phyloP scores from a whole-genome alignment of 2,888 invertebrate genomes.

The Drosophila mettleri region DNA sequence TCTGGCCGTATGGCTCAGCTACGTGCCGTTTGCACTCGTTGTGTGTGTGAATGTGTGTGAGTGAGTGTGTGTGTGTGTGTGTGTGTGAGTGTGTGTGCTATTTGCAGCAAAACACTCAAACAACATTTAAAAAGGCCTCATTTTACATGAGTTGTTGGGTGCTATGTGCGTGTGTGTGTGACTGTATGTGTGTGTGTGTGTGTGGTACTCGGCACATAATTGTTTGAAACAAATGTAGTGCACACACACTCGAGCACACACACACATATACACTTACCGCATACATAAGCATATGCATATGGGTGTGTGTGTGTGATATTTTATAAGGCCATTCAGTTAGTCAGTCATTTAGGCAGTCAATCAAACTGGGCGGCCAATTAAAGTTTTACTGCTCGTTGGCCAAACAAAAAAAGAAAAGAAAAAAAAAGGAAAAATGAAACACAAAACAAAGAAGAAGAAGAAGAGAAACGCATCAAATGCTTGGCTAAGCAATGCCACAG shows the following conservation, averaged over 20 bases:
- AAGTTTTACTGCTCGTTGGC: constrained; percentile 70
- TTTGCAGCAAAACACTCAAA: constrained; percentile 74
- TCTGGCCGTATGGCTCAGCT: constrained; percentile 52
- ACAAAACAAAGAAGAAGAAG: not conserved
- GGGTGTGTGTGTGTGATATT: constrained; percentile 51
- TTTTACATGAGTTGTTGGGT: constrained; percentile 67
- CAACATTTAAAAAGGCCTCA: constrained; percentile 77
- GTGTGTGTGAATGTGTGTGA: constrained; percentile 21
- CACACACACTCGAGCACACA: constrained; percentile 43
- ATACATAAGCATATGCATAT: constrained; percentile 9
- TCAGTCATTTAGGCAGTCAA: constrained; percentile 76
- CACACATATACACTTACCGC: constrained; percentile 27
- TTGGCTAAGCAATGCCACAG: constrained; percentile 24
- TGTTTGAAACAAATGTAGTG: constrained; percentile 76
- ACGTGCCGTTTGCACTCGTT: constrained; percentile 67
- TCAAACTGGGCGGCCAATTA: constrained; percentile 72
- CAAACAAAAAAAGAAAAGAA: constrained; percentile 27
- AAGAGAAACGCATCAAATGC: constrained; percentile 35
- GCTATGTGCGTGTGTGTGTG: constrained; percentile 2
- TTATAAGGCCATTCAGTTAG: constrained; percentile 76
- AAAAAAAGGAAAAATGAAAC: no score
- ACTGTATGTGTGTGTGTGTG: constrained; percentile 23
- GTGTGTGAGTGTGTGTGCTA: constrained; percentile 46
- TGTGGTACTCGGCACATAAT: constrained; percentile 70
- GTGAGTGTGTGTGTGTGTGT: constrained; percentile 27